Conservation (phyloP, 2,888 invertebrate species). For the Pseudanteris insignis region DNA sequence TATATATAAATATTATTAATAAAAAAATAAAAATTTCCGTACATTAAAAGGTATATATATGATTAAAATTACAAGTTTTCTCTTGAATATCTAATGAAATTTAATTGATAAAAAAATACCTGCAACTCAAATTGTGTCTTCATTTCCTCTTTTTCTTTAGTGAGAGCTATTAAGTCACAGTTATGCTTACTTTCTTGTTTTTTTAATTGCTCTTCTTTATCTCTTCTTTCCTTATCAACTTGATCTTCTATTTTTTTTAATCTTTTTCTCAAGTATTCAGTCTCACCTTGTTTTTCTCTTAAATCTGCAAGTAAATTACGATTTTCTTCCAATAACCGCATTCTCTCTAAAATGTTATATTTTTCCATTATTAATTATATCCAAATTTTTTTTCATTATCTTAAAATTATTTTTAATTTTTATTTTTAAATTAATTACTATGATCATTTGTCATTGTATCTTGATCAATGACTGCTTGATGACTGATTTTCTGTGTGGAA, state of each 20-base stretch:
- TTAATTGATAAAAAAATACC: constrained; percentile 50
- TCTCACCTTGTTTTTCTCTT: constrained; percentile 59
- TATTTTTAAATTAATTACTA: too few species aligned
- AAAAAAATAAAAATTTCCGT: background rate
- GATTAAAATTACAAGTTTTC: too few species aligned
- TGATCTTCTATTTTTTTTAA: constrained; percentile 52
- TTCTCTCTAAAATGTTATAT: constrained; percentile 44
- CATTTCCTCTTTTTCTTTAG: constrained; percentile 57
- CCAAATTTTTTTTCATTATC: too few species aligned
- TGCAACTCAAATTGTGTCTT: constrained; percentile 57
- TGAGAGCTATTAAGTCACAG: constrained; percentile 50
- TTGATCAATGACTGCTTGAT: too few species aligned
- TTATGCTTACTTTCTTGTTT: constrained; percentile 53
- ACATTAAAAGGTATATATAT: too few species aligned
- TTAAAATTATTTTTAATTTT: too few species aligned
- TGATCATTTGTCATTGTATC: too few species aligned
- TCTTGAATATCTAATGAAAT: too few species aligned
- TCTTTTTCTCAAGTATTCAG: constrained; percentile 54
- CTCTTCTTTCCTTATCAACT: constrained; percentile 52
- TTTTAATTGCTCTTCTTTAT: constrained; percentile 54
- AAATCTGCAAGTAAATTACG: constrained; percentile 54
- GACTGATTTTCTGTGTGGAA: background rate
- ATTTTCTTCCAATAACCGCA: constrained; percentile 54
- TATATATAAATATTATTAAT: too few species aligned
- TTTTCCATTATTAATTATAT: too few species aligned